phyloP scores from a whole-genome alignment of 30 jellyfish, hydroid and myxozoan genomes.

The Clytia hemisphaerica region DNA sequence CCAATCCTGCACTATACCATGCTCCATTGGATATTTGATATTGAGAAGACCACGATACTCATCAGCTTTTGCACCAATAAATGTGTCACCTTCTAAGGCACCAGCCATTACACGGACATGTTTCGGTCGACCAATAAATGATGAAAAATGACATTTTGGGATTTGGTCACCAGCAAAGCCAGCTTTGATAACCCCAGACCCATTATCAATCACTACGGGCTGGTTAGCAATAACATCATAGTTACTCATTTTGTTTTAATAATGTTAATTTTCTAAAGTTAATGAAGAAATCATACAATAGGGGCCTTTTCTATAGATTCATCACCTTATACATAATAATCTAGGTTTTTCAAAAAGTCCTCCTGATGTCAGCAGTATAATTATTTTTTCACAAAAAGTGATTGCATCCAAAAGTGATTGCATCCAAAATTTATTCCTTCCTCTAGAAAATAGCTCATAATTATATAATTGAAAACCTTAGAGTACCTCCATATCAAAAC shows the following conservation, averaged over 20 bases:
- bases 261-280: no score
- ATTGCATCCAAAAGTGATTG: no score
- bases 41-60: conserved; percentile 87
- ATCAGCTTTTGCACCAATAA: conserved; percentile 92
- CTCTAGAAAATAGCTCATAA: no score
- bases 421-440: no score
- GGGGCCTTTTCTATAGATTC: no score
- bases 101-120: conserved; percentile 99
- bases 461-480: no score
- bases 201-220: conserved; percentile 96
- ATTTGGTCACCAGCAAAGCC: conserved; percentile 98
- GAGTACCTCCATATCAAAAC: no score
- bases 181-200: conserved; percentile 96
- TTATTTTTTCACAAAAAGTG: no score
- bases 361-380: no score
- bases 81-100: conserved; percentile 86
- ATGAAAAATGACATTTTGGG: conserved; percentile 90
- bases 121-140: conserved; percentile 95
- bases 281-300: no score
- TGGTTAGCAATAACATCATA: conserved; percentile 95
- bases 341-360: no score
- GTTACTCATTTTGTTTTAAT: conserved; percentile 85
- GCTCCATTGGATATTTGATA: conserved; percentile 94
- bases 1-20: conserved; percentile 89
- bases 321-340: no score